These are phyloP conservation scores for Nixonia krombeini DNA, from an alignment of 1,140 invertebrate genomes.

Conservation along the genomic window DNA sequence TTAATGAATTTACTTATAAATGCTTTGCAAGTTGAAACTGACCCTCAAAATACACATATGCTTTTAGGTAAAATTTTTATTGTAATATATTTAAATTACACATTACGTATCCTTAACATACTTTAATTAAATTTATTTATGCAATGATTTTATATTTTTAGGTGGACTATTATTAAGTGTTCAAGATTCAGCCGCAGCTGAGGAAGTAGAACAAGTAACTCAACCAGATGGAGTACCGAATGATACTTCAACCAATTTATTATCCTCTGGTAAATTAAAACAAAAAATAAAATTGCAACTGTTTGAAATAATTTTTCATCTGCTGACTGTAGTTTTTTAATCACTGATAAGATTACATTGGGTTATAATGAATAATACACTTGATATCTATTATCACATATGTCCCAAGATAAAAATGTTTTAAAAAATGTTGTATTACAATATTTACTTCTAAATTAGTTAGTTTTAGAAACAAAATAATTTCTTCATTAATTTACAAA, in stretches of 20 bases:
- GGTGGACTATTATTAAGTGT: conserved; percentile 84
- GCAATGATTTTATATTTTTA: conserved; percentile 42
- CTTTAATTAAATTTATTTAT: too few species aligned
- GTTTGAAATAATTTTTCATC: background rate
- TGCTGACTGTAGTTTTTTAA: too few species aligned
- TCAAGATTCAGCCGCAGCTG: conserved; percentile 85
- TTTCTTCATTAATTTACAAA: too few species aligned
- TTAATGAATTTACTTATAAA: conserved; percentile 90
- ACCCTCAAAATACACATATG: conserved; percentile 92
- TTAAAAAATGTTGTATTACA: too few species aligned
- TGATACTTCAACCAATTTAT: conserved; percentile 76
- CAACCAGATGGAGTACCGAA: conserved; percentile 72
- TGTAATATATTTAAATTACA: too few species aligned
- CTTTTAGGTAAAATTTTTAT: conserved; percentile 76
- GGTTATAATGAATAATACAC: too few species aligned
- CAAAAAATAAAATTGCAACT: background rate
- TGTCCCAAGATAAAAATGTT: too few species aligned
- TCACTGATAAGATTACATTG: too few species aligned
- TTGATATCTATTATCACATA: too few species aligned
- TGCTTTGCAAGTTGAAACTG: conserved; percentile 87
- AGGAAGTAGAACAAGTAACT: conserved; percentile 79
- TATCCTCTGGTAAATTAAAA: conserved; percentile 78
- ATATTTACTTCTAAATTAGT: too few species aligned
- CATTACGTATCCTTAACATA: too few species aligned
- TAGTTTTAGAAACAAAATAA: too few species aligned